Evolutionary conservation across 2,888 invertebrate genomes (phyloP).

Genomic region (Sesia apiformis): DNA sequence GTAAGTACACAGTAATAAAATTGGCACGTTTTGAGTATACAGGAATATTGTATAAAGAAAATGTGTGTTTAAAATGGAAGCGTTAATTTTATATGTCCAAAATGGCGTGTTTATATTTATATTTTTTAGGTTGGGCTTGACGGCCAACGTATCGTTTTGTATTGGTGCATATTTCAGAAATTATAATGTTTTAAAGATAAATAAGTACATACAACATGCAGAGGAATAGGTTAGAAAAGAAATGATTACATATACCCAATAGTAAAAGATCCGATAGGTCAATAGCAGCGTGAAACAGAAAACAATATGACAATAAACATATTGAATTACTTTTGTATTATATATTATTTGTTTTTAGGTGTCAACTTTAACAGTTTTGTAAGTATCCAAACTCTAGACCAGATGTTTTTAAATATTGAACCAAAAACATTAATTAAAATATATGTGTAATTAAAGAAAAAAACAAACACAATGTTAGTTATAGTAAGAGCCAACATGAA

Average conservation of each 20-base stretch:
- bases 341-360: no score
- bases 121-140: constrained; percentile 71
- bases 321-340: constrained; percentile 9
- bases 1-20: constrained; percentile 32
- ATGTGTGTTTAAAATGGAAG: constrained; percentile 54
- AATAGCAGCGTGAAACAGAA: constrained; percentile 64
- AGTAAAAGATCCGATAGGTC: constrained; percentile 64
- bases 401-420: no score
- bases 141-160: constrained; percentile 54
- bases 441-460: no score
- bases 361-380: no score
- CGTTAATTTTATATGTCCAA: constrained; percentile 48
- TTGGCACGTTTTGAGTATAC: constrained; percentile 21
- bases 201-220: constrained; percentile 22
- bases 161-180: constrained; percentile 51
- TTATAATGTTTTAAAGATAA: constrained; percentile 9
- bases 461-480: no score
- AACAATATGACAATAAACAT: constrained; percentile 64
- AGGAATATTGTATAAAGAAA: constrained; percentile 18
- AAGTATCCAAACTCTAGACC: no score
- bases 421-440: no score
- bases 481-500: no score
- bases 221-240: constrained; percentile 16
- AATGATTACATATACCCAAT: constrained; percentile 41
- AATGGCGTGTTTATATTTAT: constrained; percentile 67